Evolutionary conservation across 2,888 invertebrate genomes (phyloP).

Genomic region (Leptinotarsa peninsularis): DNA sequence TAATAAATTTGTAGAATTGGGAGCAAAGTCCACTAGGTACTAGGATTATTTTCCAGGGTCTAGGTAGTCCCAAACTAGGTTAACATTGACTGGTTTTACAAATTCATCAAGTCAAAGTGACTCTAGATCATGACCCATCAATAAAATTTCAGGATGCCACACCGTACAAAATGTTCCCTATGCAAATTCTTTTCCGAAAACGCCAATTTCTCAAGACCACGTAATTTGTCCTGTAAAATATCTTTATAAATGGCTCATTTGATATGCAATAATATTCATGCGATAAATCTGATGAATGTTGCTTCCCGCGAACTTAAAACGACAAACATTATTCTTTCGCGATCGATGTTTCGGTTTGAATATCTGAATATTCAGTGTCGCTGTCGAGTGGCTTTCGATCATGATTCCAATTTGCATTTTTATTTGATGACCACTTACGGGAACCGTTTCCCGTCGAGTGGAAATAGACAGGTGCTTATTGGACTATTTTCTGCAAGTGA

Average conservation of each 20-base stretch:
- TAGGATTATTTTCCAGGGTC: no score
- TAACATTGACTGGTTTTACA: no score
- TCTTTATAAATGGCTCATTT: conserved; percentile 55
- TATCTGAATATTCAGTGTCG: conserved; percentile 35
- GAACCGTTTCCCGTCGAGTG: background rate
- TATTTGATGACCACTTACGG: conserved; percentile 16
- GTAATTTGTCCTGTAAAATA: conserved; percentile 47
- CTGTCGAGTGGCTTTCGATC: conserved; percentile 31
- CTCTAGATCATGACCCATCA: no score
- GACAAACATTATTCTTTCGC: conserved; percentile 52
- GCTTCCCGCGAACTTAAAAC: conserved; percentile 48
- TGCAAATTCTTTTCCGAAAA: conserved; percentile 4
- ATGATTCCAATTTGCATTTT: conserved; percentile 33
- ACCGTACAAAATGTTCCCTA: background rate
- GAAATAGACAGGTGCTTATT: background rate
- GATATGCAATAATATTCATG: conserved; percentile 57
- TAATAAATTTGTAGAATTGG: background rate
- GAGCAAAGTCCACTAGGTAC: no score
- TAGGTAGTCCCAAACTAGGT: no score
- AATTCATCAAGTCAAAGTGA: no score
- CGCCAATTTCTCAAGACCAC: conserved; percentile 36
- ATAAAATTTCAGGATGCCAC: no score
- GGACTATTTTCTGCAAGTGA: background rate
- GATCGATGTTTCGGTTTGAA: conserved; percentile 27
- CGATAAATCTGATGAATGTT: conserved; percentile 54